A percentile compares a stretch with the other conserved stretches of the same genome.
These are phyloP conservation scores for Plebejus melissa DNA, from an alignment of 2,888 invertebrate species.

Conservation along the genomic window DNA sequence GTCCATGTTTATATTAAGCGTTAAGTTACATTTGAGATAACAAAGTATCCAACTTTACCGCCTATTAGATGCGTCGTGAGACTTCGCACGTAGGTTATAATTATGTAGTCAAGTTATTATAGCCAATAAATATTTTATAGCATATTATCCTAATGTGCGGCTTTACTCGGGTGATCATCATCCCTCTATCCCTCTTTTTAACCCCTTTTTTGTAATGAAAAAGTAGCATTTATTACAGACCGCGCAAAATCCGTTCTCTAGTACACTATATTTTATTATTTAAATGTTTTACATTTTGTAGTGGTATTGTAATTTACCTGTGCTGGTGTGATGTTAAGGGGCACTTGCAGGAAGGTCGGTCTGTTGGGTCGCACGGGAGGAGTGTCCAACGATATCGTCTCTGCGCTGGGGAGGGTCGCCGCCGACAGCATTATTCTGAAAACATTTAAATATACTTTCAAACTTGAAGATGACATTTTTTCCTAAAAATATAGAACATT, in stretches of 20 bases:
- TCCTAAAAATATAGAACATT: background rate
- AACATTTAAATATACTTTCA: conserved; percentile 17
- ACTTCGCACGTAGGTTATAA: background rate
- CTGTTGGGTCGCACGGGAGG: conserved; percentile 79
- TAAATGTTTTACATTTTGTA: too few relatives aligned
- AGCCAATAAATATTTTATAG: background rate
- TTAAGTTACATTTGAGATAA: background rate
- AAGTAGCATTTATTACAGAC: too few relatives aligned
- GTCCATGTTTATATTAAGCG: background rate
- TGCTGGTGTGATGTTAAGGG: conserved; percentile 75
- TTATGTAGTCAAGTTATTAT: background rate
- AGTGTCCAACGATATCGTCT: conserved; percentile 51
- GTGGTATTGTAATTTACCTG: conserved; percentile 50
- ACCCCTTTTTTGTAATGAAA: background rate
- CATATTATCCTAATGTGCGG: background rate
- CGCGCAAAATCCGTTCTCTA: too few relatives aligned
- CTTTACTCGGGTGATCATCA: background rate
- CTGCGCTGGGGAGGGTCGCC: conserved; percentile 62
- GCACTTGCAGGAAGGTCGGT: conserved; percentile 86
- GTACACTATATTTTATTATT: too few relatives aligned
- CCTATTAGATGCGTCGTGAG: background rate
- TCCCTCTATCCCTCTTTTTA: background rate
- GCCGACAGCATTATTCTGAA: conserved; percentile 75
- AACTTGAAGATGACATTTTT: background rate
- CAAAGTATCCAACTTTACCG: background rate